phyloP scores from a whole-genome alignment of 2,113 vertebrate genomes.

The Pseudorhombus dupliciocellatus region DNA sequence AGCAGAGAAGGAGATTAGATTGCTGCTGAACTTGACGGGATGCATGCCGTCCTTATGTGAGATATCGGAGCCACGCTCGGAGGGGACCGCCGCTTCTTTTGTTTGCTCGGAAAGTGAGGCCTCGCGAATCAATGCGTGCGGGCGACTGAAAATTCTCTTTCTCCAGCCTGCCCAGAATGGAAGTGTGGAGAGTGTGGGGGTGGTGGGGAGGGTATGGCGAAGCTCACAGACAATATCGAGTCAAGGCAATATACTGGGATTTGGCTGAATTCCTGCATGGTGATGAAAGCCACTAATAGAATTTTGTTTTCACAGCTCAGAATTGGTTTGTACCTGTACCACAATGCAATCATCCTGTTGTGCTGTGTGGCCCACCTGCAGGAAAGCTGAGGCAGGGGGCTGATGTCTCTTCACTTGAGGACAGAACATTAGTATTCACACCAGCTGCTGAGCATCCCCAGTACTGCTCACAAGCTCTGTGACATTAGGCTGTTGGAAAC shows the following conservation, averaged over 20 bases:
- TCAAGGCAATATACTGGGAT: slow-evolving; percentile 37
- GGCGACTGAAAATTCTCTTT: slow-evolving; percentile 30
- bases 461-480: slow-evolving; percentile 27
- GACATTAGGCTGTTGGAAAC: slow-evolving; percentile 26
- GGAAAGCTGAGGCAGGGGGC: slow-evolving; percentile 27
- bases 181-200: too few relatives aligned
- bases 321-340: slow-evolving; percentile 49
- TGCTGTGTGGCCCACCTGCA: slow-evolving; percentile 41
- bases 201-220: slow-evolving; percentile 15
- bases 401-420: slow-evolving; percentile 48
- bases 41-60: slow-evolving; percentile 72
- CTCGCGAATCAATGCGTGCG: slow-evolving; percentile 45
- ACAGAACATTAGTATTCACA: slow-evolving; percentile 52
- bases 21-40: slow-evolving; percentile 74
- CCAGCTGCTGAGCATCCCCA: slow-evolving; percentile 7
- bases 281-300: slow-evolving; percentile 55
- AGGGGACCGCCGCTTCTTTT: slow-evolving; percentile 45
- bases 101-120: slow-evolving; percentile 59
- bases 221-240: slow-evolving; percentile 23
- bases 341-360: slow-evolving; percentile 53
- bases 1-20: slow-evolving; percentile 74
- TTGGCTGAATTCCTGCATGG: slow-evolving; percentile 56
- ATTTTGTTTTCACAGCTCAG: slow-evolving; percentile 57
- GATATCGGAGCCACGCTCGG: slow-evolving; percentile 40
- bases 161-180: background rate